A percentile compares a stretch with the other conserved stretches of the same genome.
These are phyloP conservation scores for Gambusia yucatana DNA, from an alignment of 2,797 vertebrate genomes.

Conservation along the genomic window DNA sequence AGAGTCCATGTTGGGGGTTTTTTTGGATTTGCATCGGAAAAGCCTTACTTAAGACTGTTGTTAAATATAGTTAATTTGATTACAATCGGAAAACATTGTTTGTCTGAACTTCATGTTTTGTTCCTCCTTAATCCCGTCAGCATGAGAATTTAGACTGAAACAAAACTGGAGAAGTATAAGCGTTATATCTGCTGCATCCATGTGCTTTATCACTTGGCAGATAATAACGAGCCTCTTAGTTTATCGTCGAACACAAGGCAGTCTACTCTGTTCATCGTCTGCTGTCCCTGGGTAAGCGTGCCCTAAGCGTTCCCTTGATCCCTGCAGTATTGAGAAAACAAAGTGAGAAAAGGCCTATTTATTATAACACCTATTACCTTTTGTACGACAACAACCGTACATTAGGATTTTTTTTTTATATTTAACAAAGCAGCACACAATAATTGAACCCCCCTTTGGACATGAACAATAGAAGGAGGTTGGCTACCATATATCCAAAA, in stretches of 20 bases:
- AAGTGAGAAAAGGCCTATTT: constrained; percentile 40
- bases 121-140: constrained; percentile 32
- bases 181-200: constrained; percentile 64
- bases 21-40: not conserved
- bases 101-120: constrained; percentile 32
- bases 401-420: constrained; percentile 13
- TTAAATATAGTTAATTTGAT: not conserved
- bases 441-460: constrained; percentile 21
- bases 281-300: constrained; percentile 49
- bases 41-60: not conserved
- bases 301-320: constrained; percentile 50
- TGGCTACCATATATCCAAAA: constrained; percentile 46
- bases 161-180: constrained; percentile 43
- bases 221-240: constrained; percentile 76
- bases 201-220: constrained; percentile 67
- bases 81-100: not conserved
- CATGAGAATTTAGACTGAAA: constrained; percentile 25
- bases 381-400: constrained; percentile 25
- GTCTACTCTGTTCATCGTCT: constrained; percentile 61
- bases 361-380: constrained; percentile 55
- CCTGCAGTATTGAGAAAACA: constrained; percentile 51
- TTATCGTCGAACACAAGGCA: constrained; percentile 65
- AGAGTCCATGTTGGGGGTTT: not conserved
- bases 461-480: constrained; percentile 37
- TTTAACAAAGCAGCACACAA: constrained; percentile 45